These are phyloP conservation scores for Pseudococcus jackbeardsleyi DNA, from an alignment of 2,888 invertebrate genomes.

Conservation along the genomic window DNA sequence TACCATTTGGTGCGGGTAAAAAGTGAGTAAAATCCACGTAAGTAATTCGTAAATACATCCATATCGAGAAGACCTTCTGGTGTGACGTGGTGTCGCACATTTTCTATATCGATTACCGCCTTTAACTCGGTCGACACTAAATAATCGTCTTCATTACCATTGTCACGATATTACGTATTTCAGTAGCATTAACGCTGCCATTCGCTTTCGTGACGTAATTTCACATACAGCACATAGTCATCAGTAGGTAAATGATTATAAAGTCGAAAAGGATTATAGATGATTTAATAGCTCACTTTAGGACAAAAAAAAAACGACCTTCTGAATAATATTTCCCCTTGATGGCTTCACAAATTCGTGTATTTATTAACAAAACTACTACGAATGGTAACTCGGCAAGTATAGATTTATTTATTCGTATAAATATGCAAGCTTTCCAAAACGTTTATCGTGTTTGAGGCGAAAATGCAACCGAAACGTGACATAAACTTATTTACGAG, in stretches of 20 bases:
- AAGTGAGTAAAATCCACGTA: no score
- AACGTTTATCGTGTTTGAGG: neutral
- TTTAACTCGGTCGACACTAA: conserved; percentile 30
- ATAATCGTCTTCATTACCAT: conserved; percentile 50
- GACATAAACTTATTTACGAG: neutral
- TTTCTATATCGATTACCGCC: conserved; percentile 29
- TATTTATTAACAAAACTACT: neutral
- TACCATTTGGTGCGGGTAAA: neutral
- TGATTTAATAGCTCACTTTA: conserved; percentile 6
- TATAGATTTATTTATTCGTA: neutral
- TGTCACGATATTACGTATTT: conserved; percentile 41
- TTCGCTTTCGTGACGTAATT: conserved; percentile 24
- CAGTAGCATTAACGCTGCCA: neutral
- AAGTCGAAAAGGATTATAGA: conserved; percentile 50
- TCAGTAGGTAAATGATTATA: neutral
- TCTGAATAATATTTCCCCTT: neutral
- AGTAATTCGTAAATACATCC: neutral
- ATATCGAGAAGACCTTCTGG: neutral
- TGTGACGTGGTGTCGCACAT: neutral
- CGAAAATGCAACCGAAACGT: conserved; percentile 4
- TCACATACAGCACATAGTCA: neutral
- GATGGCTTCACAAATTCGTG: neutral
- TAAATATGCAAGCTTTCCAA: neutral
- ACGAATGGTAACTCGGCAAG: neutral
- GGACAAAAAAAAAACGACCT: neutral